phyloP scores from a whole-genome alignment of 2,113 vertebrate genomes.

The Galemys pyrenaicus region DNA sequence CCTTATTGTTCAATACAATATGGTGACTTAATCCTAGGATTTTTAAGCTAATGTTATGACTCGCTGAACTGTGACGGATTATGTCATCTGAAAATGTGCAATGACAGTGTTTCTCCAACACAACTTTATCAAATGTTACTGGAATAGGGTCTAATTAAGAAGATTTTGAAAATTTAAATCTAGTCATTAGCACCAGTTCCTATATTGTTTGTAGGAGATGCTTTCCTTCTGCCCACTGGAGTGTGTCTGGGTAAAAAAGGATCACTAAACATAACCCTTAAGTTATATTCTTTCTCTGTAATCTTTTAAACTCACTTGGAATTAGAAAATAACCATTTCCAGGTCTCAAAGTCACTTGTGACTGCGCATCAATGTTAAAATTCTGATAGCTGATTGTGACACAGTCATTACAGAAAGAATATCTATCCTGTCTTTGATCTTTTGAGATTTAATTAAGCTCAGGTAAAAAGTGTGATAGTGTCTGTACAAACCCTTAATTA shows the following conservation, averaged over 20 bases:
- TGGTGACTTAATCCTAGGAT: constrained; percentile 5
- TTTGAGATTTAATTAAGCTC: constrained; percentile 70
- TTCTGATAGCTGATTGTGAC: constrained; percentile 47
- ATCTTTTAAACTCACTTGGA: constrained; percentile 50
- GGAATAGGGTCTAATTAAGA: constrained; percentile 48
- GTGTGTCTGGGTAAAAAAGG: constrained; percentile 9
- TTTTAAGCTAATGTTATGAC: constrained; percentile 54
- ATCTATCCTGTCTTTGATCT: constrained; percentile 61
- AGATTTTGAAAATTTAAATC: constrained; percentile 59
- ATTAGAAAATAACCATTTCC: constrained; percentile 62
- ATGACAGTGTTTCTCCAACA: constrained; percentile 53
- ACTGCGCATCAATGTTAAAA: constrained; percentile 58
- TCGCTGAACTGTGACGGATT: constrained; percentile 55
- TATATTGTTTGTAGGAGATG: constrained; percentile 14
- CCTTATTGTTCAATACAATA: constrained; percentile 38
- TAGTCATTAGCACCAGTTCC: constrained; percentile 30
- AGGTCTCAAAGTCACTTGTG: constrained; percentile 46
- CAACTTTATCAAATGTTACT: constrained; percentile 59
- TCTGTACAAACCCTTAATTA: constrained; percentile 65
- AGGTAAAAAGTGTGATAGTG: constrained; percentile 56
- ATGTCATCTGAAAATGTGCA: constrained; percentile 36
- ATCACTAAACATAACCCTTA: background rate
- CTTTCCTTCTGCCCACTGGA: background rate
- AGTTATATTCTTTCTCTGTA: constrained; percentile 24
- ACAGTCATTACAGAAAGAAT: constrained; percentile 47